Evolutionary conservation across 2,888 invertebrate species (phyloP).

Genomic region (Nomada fucata): DNA sequence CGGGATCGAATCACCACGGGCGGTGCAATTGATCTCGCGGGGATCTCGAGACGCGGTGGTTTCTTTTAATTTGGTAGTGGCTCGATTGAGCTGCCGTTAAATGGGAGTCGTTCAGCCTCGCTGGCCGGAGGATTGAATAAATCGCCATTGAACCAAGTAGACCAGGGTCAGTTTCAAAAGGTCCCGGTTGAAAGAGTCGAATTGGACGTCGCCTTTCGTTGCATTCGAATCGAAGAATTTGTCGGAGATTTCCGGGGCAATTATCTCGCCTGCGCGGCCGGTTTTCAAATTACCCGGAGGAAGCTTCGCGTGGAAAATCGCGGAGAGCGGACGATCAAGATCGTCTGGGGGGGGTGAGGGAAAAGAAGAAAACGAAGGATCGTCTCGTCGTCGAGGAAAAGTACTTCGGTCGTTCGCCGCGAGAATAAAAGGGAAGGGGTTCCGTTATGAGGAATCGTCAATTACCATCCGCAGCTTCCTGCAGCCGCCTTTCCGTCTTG

Average conservation of each 20-base stretch:
- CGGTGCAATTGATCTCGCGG: slow-evolving; percentile 17
- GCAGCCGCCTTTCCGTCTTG: slow-evolving; percentile 37
- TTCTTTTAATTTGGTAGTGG: slow-evolving; percentile 51
- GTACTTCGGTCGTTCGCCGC: slow-evolving; percentile 13
- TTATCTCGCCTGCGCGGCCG: too few relatives aligned
- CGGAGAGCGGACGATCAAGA: background rate
- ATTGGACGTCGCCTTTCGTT: slow-evolving; percentile 16
- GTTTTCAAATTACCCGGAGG: too few relatives aligned
- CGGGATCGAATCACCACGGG: background rate
- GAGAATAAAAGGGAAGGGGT: slow-evolving; percentile 40
- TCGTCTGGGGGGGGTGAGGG: background rate
- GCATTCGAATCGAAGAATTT: background rate
- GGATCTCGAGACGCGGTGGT: slow-evolving; percentile 38
- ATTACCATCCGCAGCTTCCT: slow-evolving; percentile 46
- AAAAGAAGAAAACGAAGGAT: background rate
- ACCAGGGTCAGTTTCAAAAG: slow-evolving; percentile 44
- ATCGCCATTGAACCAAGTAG: slow-evolving; percentile 49
- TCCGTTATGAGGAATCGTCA: slow-evolving; percentile 51
- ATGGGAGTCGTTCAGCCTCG: slow-evolving; percentile 48
- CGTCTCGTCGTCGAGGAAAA: slow-evolving; percentile 16
- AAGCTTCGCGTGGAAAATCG: too few relatives aligned
- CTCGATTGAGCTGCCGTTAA: slow-evolving; percentile 48
- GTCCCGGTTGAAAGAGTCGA: slow-evolving; percentile 21
- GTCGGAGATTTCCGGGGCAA: too few relatives aligned
- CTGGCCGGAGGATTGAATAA: slow-evolving; percentile 39